These are phyloP conservation scores for Pegoplata infirma DNA, from an alignment of 2,888 invertebrate genomes.

Conservation along the genomic window DNA sequence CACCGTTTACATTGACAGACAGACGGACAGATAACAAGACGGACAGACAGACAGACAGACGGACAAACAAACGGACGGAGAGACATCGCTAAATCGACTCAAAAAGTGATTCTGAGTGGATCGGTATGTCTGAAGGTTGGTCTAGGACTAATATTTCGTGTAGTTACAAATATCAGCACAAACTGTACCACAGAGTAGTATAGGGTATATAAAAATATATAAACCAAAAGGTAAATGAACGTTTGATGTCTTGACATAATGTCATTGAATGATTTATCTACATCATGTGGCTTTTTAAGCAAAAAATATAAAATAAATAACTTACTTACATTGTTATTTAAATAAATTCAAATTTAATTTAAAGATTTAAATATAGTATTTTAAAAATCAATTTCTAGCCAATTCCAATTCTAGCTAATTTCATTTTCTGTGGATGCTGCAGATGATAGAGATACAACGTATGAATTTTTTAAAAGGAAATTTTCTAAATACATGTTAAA, in stretches of 20 bases:
- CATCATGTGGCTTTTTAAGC: slow-evolving; percentile 9
- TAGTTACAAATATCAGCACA: too few species aligned
- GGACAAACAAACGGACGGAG: too few species aligned
- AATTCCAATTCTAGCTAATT: not conserved
- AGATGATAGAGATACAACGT: too few species aligned
- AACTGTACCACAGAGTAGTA: too few species aligned
- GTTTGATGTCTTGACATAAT: slow-evolving; percentile 57
- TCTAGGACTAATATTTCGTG: too few species aligned
- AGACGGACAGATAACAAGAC: too few species aligned
- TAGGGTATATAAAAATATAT: too few species aligned
- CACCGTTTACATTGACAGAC: too few species aligned
- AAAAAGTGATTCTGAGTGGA: too few species aligned
- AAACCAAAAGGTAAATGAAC: slow-evolving; percentile 66
- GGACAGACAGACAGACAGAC: too few species aligned
- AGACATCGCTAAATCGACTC: too few species aligned
- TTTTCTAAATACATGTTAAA: slow-evolving; percentile 51
- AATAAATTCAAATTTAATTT: not conserved
- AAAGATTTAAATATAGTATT: not conserved
- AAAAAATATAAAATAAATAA: not conserved
- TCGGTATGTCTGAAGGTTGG: too few species aligned
- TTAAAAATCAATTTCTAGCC: not conserved
- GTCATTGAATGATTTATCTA: slow-evolving; percentile 53
- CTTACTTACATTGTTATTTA: not conserved
- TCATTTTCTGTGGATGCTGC: not conserved
- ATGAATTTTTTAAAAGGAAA: not conserved